Evolutionary conservation across 1,140 invertebrate genomes (phyloP), one percentile per base, ranked within the genome.

Genomic region (Drosophila biarmipes): DNA sequence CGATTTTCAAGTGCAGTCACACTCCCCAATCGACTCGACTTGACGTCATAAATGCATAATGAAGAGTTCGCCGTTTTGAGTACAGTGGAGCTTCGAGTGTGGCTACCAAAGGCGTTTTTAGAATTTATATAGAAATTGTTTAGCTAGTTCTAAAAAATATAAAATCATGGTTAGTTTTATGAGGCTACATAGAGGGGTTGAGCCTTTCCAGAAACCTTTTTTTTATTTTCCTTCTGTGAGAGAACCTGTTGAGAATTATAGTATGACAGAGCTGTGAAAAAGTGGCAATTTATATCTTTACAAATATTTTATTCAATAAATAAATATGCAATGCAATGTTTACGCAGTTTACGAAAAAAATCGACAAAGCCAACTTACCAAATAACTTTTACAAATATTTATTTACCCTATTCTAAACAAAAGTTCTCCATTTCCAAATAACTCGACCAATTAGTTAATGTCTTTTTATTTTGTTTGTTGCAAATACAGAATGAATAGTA

Each of bases 1-100:
- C 24, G 37, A 40, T 48, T 66, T 80, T 73, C 40, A 78, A 79
- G 68, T 78, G 68, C 75, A 75, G 48, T 37, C 53, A 66, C 73
- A 57, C 27, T 45, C 27, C 40, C 29, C 59, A 19, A 56, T 29
- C 58, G 45, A 45, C 45, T 54, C 53, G 63, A 55, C 40, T 69
- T 69, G 66, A 71, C 67, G 51, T 69, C 67, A 71, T 48, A 56
- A 71, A 48, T 71, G 51, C 49, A 54, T 38, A 68, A 48, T 46
- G 63, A 69, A 38, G 66, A 12, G 24, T 15, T 38, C 14, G 29
- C 59, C 34, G 24, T 61, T 27, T 40, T 29, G 24, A 12, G 21
- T 35, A 37, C 52, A 56, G 51, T 56, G 27, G 31, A 52, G 31
- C 45, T 12, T 42, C 35, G 3, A 12, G 6, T 29, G 19, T 4